Base-by-base conservation (phyloP, 1,140 invertebrate species). In the Mya arenaria region DNA sequence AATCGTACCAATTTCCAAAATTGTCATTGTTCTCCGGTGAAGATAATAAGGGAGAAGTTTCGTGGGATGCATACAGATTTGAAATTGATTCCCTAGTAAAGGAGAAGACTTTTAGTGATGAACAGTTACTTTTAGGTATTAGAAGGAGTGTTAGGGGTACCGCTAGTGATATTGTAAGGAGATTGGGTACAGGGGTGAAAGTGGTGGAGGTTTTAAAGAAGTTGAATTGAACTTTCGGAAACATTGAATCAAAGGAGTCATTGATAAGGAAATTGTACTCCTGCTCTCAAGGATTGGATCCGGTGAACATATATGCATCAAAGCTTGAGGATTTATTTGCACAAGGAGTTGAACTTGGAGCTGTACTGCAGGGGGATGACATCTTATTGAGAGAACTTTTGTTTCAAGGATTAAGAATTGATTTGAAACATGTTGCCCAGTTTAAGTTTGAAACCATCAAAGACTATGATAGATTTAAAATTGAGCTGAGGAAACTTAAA, bases 381-480 rank as follows among this genome's bases (percentile, higher is more conserved):
- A 58, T 37, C 2, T 4, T 75, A 25, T 30, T 75, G n/a, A 75
- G 52, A 39, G 5, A 73, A 19, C 30, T 63, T 8, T 48, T 65
- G 17, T 48, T 15, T 19, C 30, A 72, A 60, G 71, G 71, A 1
- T 39, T 73, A 15, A 36, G 36, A 3, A 4, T 32, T 19, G 58
- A 65, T 5, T 30, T 63, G 23, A 65, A 63, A 48, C 73, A 63
- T 1, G 10, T 25, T 3, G 36, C 71, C 10, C 30, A 23, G 6
- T 73, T 58, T 36, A 56, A 36, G 32, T 58, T 25, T 73, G 71
- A 73, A 10, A 56, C 19, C 1, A 39, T 58, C 1, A 19, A 36
- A 6, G 71, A 58, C 36, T 73, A 73, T 60, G 52, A 73, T n/a
- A 23, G 15, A 6, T 73, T 73, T 36, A 73, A 73, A 58, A 56